phyloP scores from a whole-genome alignment of 30 jellyfish, hydroid and myxozoan genomes.

The Phacellophora camtschatica region DNA sequence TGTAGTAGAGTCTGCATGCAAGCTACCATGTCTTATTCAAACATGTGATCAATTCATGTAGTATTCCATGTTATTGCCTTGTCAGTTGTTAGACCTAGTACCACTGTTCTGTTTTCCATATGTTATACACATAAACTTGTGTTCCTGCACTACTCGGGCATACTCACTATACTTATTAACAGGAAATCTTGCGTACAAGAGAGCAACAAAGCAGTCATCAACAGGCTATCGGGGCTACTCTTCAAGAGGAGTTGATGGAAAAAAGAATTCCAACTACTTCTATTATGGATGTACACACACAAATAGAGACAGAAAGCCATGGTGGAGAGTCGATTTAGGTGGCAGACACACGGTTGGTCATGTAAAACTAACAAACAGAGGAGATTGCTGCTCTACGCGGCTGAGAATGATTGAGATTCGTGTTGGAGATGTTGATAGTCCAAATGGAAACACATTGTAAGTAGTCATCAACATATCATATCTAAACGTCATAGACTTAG shows the following conservation, averaged over 20 bases:
- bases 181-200: constrained; percentile 47
- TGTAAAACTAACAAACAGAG: constrained; percentile 24
- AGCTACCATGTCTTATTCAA: no score
- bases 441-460: not conserved
- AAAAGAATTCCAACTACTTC: not conserved
- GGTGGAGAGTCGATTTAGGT: constrained; percentile 56
- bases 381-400: constrained; percentile 16
- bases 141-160: no score
- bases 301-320: not conserved
- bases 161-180: not conserved
- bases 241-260: constrained; percentile 34
- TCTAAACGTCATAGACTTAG: no score
- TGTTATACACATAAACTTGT: no score
- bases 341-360: constrained; percentile 15
- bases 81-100: no score
- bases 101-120: no score
- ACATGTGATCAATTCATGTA: no score
- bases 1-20: no score
- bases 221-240: constrained; percentile 30
- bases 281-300: constrained; percentile 31
- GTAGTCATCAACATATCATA: no score
- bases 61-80: no score
- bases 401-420: constrained; percentile 12
- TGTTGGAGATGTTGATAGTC: constrained; percentile 29
- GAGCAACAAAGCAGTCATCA: constrained; percentile 39